Percentiles rank a stretch among this genome's conserved stretches.
These are phyloP conservation scores for Ormyrus nitidulus DNA, from an alignment of 2,888 invertebrate genomes.

Conservation along the genomic window DNA sequence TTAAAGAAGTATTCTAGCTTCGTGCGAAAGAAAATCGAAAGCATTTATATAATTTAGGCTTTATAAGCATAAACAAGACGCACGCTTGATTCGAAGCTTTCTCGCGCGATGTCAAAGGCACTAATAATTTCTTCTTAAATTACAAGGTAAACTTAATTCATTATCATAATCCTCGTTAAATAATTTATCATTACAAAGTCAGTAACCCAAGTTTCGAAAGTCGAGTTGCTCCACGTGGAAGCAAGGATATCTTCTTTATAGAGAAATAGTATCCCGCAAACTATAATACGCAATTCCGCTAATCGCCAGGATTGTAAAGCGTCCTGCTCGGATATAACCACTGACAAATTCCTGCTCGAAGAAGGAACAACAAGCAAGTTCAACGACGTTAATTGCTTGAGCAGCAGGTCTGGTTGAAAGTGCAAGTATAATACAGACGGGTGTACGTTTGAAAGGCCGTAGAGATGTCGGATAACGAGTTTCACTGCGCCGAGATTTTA, in stretches of 20 bases:
- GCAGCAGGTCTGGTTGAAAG: slow-evolving; percentile 3
- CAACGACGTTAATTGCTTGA: slow-evolving; percentile 6
- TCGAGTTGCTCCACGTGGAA: not conserved
- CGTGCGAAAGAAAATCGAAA: too few species aligned
- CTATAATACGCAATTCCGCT: not conserved
- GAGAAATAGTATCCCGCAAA: not conserved
- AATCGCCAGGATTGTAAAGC: too few species aligned
- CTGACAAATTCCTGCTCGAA: not conserved
- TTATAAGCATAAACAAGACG: too few species aligned
- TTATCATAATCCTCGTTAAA: too few species aligned
- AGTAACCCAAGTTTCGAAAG: not conserved
- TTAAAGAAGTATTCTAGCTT: too few species aligned
- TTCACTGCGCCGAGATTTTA: slow-evolving; percentile 50
- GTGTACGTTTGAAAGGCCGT: slow-evolving; percentile 24
- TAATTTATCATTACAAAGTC: slow-evolving; percentile 7
- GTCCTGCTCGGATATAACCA: too few species aligned
- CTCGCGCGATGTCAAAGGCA: too few species aligned
- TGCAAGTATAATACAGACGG: not conserved
- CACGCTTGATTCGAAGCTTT: too few species aligned
- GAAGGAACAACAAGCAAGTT: not conserved
- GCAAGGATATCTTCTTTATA: too few species aligned
- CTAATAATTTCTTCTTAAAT: too few species aligned
- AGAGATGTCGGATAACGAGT: slow-evolving; percentile 15
- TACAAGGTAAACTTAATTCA: too few species aligned
- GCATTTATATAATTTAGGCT: too few species aligned